phyloP scores from a whole-genome alignment of 2,113 vertebrate genomes.

The Cyphomyrus plagiostoma region DNA sequence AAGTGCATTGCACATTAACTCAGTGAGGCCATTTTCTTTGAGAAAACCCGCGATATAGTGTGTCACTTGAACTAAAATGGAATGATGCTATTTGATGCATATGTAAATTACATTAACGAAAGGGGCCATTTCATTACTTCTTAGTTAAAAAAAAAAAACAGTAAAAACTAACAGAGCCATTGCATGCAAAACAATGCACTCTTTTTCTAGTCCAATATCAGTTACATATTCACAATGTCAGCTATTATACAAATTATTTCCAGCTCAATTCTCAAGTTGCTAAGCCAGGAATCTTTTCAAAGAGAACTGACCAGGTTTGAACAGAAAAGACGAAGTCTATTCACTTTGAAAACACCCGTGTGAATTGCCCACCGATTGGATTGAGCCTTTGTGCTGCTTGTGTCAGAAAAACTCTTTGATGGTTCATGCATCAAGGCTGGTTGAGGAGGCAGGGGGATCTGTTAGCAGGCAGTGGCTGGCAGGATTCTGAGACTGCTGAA shows the following conservation, averaged over 20 bases:
- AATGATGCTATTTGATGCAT: neutral
- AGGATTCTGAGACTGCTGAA: neutral
- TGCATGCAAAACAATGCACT: neutral
- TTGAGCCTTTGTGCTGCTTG: constrained; percentile 3
- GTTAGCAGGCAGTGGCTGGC: neutral
- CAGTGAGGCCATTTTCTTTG: neutral
- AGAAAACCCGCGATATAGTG: neutral
- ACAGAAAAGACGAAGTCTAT: neutral
- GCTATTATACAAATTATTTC: neutral
- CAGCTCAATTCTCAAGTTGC: neutral
- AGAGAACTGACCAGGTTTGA: constrained; percentile 4
- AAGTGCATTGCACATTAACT: neutral
- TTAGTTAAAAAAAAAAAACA: neutral
- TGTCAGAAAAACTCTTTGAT: constrained; percentile 3
- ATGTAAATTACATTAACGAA: neutral
- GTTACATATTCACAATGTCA: constrained; percentile 2
- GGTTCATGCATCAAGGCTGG: constrained; percentile 2
- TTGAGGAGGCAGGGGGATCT: neutral
- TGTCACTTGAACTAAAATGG: neutral
- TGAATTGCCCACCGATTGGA: neutral
- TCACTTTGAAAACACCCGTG: constrained; percentile 8
- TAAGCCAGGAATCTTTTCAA: neutral
- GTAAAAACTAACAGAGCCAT: neutral
- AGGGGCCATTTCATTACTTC: neutral
- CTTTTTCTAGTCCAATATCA: neutral